Base-by-base conservation (phyloP, 53 echinoderm and acorn worm species). In the Crossaster papposus region DNA sequence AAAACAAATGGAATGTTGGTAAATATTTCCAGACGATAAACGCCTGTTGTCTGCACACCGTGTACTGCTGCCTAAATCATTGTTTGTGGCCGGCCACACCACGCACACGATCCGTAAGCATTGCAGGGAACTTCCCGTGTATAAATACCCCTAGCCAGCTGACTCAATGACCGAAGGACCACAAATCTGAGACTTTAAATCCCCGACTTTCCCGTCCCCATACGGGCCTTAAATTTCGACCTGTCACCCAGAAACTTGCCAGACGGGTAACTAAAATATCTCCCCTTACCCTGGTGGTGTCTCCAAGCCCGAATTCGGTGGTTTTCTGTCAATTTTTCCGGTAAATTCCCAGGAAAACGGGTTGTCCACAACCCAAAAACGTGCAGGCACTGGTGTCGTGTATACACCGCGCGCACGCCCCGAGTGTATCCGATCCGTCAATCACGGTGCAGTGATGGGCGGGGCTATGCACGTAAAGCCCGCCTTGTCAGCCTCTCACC, bases 211-310 rank as follows among this genome's bases (percentile, higher is more conserved):
- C 62, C 76, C 77, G 36, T 23, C 58, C 80, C n/a, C 29, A 22
- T 58, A 72, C 24, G 77, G 37, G 17, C 76, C 64, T 37, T 77
- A 35, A 87, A 62, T 30, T 28, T 32, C 51, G 36, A 30, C 63
- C 52, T 34, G 58, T 58, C 87, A 4, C 64, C 76, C 31, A 54
- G 14, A 87, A 77, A 77, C 62, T 77, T 33, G 76, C 12, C 77
- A 87, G 76, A 53, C 18, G 64, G 35, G 26, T 36, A 87, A 26
- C 77, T 38, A 23, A 77, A 87, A 62, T 36, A 87, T 35, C 76
- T 24, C 77, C 76, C 14, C 87, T 87, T 87, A 87, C 87, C 87
- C 87, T 87, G 54, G 87, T 87, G 75, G 87, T 87, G 87, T 87
- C 87, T 76, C 76, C 87, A 87, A 87, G 87, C 76, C 87, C 77